phyloP scores from a whole-genome alignment of 2,797 vertebrate genomes.

The Tokudaia tokunoshimensis region DNA sequence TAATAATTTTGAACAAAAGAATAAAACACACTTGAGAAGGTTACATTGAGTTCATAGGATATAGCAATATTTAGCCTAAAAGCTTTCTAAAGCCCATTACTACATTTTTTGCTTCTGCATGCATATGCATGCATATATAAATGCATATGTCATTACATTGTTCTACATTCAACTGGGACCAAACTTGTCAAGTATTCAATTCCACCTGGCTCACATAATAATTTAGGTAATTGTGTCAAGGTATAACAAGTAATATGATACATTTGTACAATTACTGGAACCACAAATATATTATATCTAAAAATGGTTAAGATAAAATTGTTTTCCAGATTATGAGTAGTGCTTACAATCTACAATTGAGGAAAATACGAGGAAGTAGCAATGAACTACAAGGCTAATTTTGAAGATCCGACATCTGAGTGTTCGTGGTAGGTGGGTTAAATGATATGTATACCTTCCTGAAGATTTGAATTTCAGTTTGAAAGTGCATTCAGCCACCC shows the following conservation, averaged over 20 bases:
- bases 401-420: not conserved
- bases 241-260: not conserved
- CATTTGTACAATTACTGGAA: not conserved
- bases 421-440: not conserved
- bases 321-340: not conserved
- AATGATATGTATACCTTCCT: not conserved
- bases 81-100: not conserved
- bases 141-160: not conserved
- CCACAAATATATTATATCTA: not conserved
- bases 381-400: not conserved
- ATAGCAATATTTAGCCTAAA: conserved; percentile 29
- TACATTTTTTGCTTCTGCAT: not conserved
- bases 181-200: not conserved
- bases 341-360: not conserved
- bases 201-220: not conserved
- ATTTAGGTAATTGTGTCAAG: not conserved
- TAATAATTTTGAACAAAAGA: conserved; percentile 64
- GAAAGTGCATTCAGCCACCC: not conserved
- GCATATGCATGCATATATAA: not conserved
- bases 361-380: not conserved
- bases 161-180: not conserved
- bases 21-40: conserved; percentile 49
- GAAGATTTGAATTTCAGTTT: not conserved
- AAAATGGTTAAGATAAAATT: not conserved
- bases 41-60: conserved; percentile 41